Base-by-base conservation (phyloP, 64 coral and sea anemone genomes). In the Acropora yongei region DNA sequence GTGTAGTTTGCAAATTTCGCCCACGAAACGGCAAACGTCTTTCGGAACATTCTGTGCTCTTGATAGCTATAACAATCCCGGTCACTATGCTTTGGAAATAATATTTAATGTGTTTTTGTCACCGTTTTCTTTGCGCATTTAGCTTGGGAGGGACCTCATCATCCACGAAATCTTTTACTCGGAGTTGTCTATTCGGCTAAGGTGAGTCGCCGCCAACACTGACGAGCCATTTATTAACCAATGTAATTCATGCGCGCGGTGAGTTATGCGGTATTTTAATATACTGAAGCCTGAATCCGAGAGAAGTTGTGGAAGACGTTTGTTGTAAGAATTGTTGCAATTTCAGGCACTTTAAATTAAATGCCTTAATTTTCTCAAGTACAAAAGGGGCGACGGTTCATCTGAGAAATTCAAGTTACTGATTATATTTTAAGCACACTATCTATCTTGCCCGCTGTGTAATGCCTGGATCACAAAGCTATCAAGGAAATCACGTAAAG, bases 81-180 rank as follows among this genome's bases (percentile, higher is more conserved):
- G 45, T 51, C n/a, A 14, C 14, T 19, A 41, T 6, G 39, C 4
- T 60, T 7, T 12, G 68, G 63, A 72, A 5, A 63, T 58, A 4
- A 84, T 74, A 2, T 87, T 74, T 6, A 8, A 30, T 30, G 47
- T 19, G 44, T 61, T 45, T 44, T 51, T 67, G 20, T 75, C 39
- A 3, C 17, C 77, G 66, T 82, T 72, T 77, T 89, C 20, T 73
- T 55, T 1, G 93, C 76, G 8, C 40, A 30, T 84, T 39, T 66
- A 99, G 97, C 97, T 9, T 96, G 94, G 91, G 97, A 96, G 76
- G 97, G 97, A 2, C 97, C 97, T 1, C 97, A 99, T 65, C 97
- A 99, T 68, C 97, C 97, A 17, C 87, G 97, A 80, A 99, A 99
- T 65, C 79, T 99, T 18, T 84, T 99, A 0, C 89, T 99, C 6